A percentile compares a stretch with the other conserved stretches of the same genome.
These are phyloP conservation scores for Sorex araneus DNA, from an alignment of 2,113 vertebrate genomes.

Conservation along the genomic window DNA sequence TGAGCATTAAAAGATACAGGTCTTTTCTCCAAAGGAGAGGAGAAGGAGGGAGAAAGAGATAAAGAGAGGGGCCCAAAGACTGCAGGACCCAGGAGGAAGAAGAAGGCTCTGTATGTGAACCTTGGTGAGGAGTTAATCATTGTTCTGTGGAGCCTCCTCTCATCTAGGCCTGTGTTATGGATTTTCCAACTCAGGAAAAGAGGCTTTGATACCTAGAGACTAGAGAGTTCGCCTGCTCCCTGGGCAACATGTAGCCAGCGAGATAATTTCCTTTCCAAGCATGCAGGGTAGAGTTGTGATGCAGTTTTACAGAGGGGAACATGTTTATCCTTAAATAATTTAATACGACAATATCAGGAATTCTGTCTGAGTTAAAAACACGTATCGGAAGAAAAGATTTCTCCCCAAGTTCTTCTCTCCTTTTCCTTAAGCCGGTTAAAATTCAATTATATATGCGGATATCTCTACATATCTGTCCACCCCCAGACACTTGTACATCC, in stretches of 20 bases:
- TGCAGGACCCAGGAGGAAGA: constrained; percentile 12
- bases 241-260: constrained; percentile 70
- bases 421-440: constrained; percentile 44
- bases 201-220: constrained; percentile 78
- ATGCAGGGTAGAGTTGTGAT: constrained; percentile 70
- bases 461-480: neutral
- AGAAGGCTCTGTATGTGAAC: neutral
- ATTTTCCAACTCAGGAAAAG: constrained; percentile 69
- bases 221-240: constrained; percentile 65
- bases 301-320: constrained; percentile 78
- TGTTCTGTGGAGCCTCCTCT: neutral
- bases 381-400: constrained; percentile 76
- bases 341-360: constrained; percentile 84
- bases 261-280: constrained; percentile 83
- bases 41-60: neutral
- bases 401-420: neutral
- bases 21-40: constrained; percentile 51
- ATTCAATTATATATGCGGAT: neutral
- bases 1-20: neutral
- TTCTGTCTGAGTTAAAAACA: constrained; percentile 68
- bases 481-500: neutral
- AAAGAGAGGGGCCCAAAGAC: neutral
- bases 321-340: constrained; percentile 86
- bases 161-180: neutral
- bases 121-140: constrained; percentile 40